Percentiles rank a stretch among this genome's conserved stretches.
phyloP scores from a whole-genome alignment of 2,888 invertebrate species.

The Arenicola marina region DNA sequence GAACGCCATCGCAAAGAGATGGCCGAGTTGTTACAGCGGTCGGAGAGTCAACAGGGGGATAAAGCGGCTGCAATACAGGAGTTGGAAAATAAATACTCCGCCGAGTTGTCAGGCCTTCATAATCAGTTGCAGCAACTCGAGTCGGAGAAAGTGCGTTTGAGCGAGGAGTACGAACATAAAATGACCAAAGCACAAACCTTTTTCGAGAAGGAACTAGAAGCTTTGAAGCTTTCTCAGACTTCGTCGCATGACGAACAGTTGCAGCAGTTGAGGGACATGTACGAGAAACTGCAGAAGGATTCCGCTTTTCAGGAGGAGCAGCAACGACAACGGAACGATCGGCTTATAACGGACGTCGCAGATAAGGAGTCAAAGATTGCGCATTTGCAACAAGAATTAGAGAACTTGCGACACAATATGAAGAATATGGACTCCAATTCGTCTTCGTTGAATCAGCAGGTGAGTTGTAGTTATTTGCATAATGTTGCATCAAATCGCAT shows the following conservation, averaged over 20 bases:
- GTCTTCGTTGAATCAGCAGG: constrained; percentile 42
- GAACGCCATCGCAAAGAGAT: constrained; percentile 46
- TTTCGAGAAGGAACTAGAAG: constrained; percentile 57
- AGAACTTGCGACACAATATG: constrained; percentile 34
- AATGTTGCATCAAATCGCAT: too few relatives aligned
- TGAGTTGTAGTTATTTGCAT: too few relatives aligned
- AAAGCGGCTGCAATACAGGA: constrained; percentile 43
- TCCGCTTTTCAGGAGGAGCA: constrained; percentile 42
- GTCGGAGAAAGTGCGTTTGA: constrained; percentile 39
- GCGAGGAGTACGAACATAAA: constrained; percentile 54
- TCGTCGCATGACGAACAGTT: constrained; percentile 40
- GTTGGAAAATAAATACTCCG: constrained; percentile 45
- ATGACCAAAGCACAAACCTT: constrained; percentile 54
- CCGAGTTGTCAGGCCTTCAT: constrained; percentile 42
- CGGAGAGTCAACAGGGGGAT: constrained; percentile 41
- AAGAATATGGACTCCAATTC: constrained; percentile 39
- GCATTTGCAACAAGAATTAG: constrained; percentile 39
- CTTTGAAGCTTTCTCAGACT: constrained; percentile 40
- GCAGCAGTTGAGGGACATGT: constrained; percentile 40
- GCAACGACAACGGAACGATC: constrained; percentile 47
- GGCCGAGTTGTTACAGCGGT: constrained; percentile 40
- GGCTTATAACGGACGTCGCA: constrained; percentile 46
- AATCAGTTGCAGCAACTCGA: constrained; percentile 36
- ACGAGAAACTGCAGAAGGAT: constrained; percentile 51
- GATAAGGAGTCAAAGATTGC: constrained; percentile 48